Evolutionary conservation across 2,888 invertebrate genomes (phyloP).

Genomic region (Cybosia mesomella): DNA sequence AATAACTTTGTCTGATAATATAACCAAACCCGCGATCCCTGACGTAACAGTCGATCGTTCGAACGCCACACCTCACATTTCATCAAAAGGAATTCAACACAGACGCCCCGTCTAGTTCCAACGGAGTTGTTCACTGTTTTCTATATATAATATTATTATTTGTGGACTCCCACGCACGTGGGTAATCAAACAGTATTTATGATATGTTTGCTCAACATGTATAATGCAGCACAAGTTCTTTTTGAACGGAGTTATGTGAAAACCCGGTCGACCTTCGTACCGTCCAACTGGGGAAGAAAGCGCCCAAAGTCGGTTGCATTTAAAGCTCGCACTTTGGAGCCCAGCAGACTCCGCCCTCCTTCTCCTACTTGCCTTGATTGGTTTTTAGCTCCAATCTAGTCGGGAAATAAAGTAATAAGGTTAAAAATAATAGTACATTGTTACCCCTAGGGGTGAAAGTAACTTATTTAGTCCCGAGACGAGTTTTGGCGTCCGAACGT

Average conservation of each 20-base stretch:
- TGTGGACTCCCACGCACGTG: constrained; percentile 38
- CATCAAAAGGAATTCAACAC: constrained; percentile 1
- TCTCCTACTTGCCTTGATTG: too few species aligned
- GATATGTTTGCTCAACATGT: neutral
- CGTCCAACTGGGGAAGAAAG: too few species aligned
- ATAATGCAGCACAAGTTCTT: neutral
- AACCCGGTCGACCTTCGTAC: too few species aligned
- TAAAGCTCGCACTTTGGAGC: too few species aligned
- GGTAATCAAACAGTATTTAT: constrained; percentile 29
- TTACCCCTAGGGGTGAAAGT: too few species aligned
- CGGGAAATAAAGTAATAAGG: neutral
- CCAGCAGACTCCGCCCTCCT: too few species aligned
- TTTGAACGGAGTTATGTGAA: neutral
- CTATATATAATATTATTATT: constrained; percentile 34
- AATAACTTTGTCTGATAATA: too few species aligned
- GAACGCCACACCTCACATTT: neutral
- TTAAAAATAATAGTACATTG: too few species aligned
- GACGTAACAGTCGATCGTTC: neutral
- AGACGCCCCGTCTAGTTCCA: constrained; percentile 40
- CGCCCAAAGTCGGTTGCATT: too few species aligned
- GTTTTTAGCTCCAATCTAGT: too few species aligned
- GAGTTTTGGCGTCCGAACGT: too few species aligned
- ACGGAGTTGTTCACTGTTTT: constrained; percentile 17
- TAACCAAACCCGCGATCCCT: neutral
- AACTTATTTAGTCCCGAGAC: too few species aligned